Percentiles rank a stretch among this genome's conserved stretches.
Evolutionary conservation across 1,140 invertebrate genomes (phyloP).

Genomic region (Protaetia brevitarsis): DNA sequence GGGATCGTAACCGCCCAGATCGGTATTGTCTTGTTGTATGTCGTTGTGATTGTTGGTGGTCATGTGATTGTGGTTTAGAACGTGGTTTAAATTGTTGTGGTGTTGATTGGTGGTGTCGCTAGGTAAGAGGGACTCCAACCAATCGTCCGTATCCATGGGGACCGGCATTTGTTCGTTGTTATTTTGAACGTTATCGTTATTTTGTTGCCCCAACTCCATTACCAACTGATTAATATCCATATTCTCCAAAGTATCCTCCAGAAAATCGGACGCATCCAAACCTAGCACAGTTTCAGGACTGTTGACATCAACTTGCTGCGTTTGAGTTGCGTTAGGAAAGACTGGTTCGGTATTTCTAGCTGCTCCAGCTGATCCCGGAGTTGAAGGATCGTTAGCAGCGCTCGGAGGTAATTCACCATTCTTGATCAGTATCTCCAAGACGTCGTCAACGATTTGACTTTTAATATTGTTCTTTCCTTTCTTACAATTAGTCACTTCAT

Average conservation of each 20-base stretch:
- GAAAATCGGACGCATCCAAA: slow-evolving; percentile 43
- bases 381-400: slow-evolving; percentile 73
- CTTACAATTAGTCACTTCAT: slow-evolving; percentile 68
- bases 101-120: slow-evolving; percentile 35
- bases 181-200: slow-evolving; percentile 32
- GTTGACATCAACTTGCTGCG: slow-evolving; percentile 41
- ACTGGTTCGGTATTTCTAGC: slow-evolving; percentile 36
- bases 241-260: slow-evolving; percentile 56
- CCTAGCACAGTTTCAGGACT: slow-evolving; percentile 50
- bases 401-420: slow-evolving; percentile 89
- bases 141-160: slow-evolving; percentile 71
- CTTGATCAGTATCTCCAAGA: slow-evolving; percentile 91
- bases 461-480: slow-evolving; percentile 61
- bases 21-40: slow-evolving; percentile 37
- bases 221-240: slow-evolving; percentile 59
- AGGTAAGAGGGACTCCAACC: slow-evolving; percentile 67
- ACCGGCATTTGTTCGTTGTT: slow-evolving; percentile 31
- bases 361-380: slow-evolving; percentile 59
- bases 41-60: neutral
- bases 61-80: slow-evolving; percentile 17
- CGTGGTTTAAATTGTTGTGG: neutral
- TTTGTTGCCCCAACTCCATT: slow-evolving; percentile 50
- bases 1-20: slow-evolving; percentile 59
- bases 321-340: slow-evolving; percentile 41
- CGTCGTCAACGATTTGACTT: slow-evolving; percentile 89